Conservation (phyloP, 2,888 invertebrate species). For the Chrysotoxum bicinctum region DNA sequence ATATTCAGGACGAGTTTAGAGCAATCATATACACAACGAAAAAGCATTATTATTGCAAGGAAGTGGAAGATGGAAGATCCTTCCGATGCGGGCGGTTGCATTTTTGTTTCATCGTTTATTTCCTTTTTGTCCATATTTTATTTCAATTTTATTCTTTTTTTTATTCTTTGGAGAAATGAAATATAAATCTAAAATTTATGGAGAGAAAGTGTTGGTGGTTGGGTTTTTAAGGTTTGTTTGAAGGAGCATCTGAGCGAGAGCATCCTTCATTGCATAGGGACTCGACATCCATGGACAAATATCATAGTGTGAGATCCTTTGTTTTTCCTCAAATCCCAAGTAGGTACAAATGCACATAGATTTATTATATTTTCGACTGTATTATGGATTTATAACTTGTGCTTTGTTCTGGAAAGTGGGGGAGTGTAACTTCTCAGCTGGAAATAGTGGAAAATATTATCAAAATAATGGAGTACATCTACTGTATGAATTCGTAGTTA, state of each 20-base stretch:
- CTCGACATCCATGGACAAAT: neutral
- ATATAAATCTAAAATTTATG: conserved; percentile 68
- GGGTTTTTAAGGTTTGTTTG: neutral
- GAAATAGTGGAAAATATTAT: neutral
- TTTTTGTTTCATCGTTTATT: conserved; percentile 47
- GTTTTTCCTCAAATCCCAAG: conserved; percentile 51
- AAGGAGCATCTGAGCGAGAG: neutral
- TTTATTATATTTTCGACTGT: conserved; percentile 31
- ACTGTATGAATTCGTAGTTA: too few relatives aligned
- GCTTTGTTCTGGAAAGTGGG: neutral
- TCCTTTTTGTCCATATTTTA: conserved; percentile 28
- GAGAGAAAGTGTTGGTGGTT: conserved; percentile 59
- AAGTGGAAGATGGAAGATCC: conserved; percentile 63
- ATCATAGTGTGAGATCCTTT: conserved; percentile 37
- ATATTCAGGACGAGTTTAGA: conserved; percentile 41
- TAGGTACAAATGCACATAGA: conserved; percentile 32
- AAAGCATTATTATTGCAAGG: conserved; percentile 59
- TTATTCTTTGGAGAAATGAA: conserved; percentile 26
- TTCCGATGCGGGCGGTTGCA: conserved; percentile 64
- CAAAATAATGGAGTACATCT: too few relatives aligned
- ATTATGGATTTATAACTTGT: conserved; percentile 12
- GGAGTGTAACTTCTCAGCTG: conserved; percentile 27
- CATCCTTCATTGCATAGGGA: conserved; percentile 25
- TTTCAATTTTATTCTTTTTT: conserved; percentile 26
- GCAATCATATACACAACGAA: conserved; percentile 31